These are phyloP conservation scores for Sorex fumeus DNA, from an alignment of 2,113 vertebrate species.

Conservation along the genomic window DNA sequence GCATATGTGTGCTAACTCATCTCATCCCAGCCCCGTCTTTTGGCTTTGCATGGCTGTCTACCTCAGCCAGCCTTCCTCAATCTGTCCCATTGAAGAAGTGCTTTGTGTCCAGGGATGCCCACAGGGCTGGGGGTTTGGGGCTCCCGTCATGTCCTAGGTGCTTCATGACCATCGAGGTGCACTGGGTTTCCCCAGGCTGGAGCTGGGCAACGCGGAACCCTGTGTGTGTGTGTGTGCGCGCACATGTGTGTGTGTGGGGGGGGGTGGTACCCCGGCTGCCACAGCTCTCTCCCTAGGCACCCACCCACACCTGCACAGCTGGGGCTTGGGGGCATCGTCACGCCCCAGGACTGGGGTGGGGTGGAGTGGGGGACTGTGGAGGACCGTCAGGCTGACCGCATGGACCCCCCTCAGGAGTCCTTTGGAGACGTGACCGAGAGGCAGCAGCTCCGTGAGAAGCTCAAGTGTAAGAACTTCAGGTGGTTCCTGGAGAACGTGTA, in stretches of 20 bases:
- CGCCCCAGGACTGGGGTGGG: not conserved
- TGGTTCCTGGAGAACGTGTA: constrained; percentile 97
- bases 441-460: constrained; percentile 90
- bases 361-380: rapidly evolving
- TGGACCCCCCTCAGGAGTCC: constrained; percentile 90
- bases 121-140: no score
- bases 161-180: no score
- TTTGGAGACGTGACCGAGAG: constrained; percentile 96
- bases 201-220: no score
- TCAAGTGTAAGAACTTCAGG: constrained; percentile 95
- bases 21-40: not conserved
- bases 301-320: not conserved
- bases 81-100: no score
- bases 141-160: not conserved
- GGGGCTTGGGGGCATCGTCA: not conserved
- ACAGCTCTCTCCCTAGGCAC: not conserved
- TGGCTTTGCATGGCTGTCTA: no score
- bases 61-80: no score
- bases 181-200: no score
- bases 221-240: no score
- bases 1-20: not conserved
- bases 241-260: no score
- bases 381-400: not conserved
- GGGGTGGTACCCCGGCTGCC: no score
- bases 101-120: not conserved